Evolutionary conservation across 2,797 vertebrate genomes (phyloP), one percentile per base, ranked within the genome.

Genomic region (Lacerta agilis): DNA sequence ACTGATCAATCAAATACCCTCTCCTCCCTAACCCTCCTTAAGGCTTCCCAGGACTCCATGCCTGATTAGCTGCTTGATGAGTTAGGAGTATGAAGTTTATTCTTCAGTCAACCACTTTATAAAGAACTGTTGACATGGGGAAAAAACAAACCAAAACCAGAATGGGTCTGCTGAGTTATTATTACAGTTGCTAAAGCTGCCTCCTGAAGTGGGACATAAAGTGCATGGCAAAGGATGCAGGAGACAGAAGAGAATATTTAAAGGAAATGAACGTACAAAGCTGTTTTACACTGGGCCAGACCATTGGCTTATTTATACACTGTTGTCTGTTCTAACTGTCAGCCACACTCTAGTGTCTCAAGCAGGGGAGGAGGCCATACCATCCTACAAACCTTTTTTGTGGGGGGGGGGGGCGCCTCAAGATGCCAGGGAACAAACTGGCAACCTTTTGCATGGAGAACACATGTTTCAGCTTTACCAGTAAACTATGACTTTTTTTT

Each of bases 1-100:
- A 66, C 55, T 76, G 72, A 85, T 85, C 72, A 61, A 76, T 85
- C 83, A 43, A 76, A 85, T 76, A 43, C 83, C 27, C 8, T 43
- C 23, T 64, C 55, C n/a, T 64, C 41, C 33, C 36, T 64, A 64
- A 75, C 38, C 55, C 20, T 75, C 72, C 58, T 85, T 27, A 43
- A 76, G 36, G 36, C 55, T 85, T 64, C 17, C 3, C 55, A 58
- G 58, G 58, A 85, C 6, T n/a, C 25, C 25, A 41, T 77, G 58
- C 38, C 73, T 77, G 72, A n/a, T 38, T 27, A 43, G 38, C 38
- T 64, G 36, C 58, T 77, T 18, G 17, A 66, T 45, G 77, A 76
- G 64, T 85, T 85, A 64, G 20, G 36, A n/a, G 10, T 33, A 78
- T 67, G 27, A 33, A 38, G 10, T 67, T 69, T 49, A 78, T 79